phyloP scores from a whole-genome alignment of 2,113 vertebrate species.

The Psephotus haematonotus region DNA sequence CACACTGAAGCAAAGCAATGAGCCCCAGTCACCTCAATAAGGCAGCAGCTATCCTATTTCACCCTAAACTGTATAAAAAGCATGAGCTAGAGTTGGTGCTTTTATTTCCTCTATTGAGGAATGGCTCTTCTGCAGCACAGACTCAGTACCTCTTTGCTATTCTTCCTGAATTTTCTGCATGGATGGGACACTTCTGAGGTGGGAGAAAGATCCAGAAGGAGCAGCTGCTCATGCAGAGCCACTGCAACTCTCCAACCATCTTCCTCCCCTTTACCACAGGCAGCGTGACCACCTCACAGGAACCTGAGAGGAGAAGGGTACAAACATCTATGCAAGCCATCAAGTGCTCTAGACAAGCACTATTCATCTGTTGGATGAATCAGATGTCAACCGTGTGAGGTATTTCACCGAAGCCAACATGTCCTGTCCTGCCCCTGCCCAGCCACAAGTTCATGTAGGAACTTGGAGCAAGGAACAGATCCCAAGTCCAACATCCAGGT shows the following conservation, averaged over 20 bases:
- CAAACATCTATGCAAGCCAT: background rate
- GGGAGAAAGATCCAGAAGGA: background rate
- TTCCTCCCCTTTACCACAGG: background rate
- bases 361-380: background rate
- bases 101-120: background rate
- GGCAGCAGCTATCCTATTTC: background rate
- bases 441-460: background rate
- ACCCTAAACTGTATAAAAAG: background rate
- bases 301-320: background rate
- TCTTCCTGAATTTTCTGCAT: background rate
- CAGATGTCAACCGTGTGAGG: slow-evolving; percentile 7
- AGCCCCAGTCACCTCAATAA: background rate
- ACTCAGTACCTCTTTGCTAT: background rate
- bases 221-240: background rate
- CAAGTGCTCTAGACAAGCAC: background rate
- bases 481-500: background rate
- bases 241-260: background rate
- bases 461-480: background rate
- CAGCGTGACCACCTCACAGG: background rate
- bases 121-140: background rate
- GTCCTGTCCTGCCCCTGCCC: slow-evolving; percentile 25
- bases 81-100: background rate
- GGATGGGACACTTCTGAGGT: background rate
- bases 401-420: background rate
- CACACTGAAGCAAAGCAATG: background rate